These are phyloP conservation scores for Stenotaenia linearis DNA, from an alignment of 2,888 invertebrate species.

Conservation along the genomic window DNA sequence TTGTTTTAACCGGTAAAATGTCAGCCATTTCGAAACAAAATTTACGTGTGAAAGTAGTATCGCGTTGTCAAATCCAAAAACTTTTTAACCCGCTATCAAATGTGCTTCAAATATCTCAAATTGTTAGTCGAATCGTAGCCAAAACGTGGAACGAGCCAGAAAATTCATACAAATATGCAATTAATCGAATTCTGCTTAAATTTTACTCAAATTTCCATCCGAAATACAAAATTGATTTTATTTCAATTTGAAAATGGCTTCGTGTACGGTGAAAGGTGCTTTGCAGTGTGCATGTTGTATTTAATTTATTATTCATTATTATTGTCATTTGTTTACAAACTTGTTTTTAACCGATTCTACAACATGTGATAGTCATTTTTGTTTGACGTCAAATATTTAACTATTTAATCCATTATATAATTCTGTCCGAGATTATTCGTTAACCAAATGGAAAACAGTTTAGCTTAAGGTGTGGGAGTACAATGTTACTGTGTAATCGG, in stretches of 20 bases:
- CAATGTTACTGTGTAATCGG: conserved; percentile 8
- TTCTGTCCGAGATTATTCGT: conserved; percentile 10
- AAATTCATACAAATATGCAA: too few species aligned
- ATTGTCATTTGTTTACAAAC: not conserved
- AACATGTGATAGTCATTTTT: not conserved
- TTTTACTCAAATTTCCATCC: too few species aligned
- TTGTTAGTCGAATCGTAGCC: not conserved
- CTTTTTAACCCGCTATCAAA: not conserved
- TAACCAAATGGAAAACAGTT: not conserved
- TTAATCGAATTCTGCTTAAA: too few species aligned
- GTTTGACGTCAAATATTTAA: not conserved
- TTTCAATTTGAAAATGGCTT: too few species aligned
- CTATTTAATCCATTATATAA: not conserved
- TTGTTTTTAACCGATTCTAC: not conserved
- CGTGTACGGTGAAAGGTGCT: not conserved
- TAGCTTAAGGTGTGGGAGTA: not conserved
- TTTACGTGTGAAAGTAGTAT: not conserved
- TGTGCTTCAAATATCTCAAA: not conserved
- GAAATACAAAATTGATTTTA: too few species aligned
- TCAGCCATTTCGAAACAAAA: too few species aligned
- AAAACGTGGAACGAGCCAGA: not conserved
- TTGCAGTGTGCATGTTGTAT: conserved; percentile 9
- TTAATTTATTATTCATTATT: not conserved
- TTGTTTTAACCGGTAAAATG: too few species aligned
- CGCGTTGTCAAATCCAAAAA: not conserved